Conservation (phyloP, 2,888 invertebrate genomes). For the Hetaerina titia region DNA sequence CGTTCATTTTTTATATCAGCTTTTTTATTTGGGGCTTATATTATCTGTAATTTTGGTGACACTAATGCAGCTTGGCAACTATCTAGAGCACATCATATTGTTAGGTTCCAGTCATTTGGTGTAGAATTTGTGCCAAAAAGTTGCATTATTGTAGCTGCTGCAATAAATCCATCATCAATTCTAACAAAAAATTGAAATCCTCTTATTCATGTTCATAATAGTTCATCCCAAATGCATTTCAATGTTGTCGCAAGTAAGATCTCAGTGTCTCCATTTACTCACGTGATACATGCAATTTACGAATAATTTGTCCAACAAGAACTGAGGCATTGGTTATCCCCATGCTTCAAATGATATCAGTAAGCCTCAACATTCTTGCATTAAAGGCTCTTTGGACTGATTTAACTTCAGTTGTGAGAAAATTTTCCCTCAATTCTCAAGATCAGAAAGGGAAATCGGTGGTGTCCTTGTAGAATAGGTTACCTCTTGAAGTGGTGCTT, state of each 20-base stretch:
- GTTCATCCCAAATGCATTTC: slow-evolving; percentile 65
- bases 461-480: slow-evolving; percentile 67
- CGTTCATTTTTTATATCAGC: slow-evolving; percentile 55
- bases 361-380: slow-evolving; percentile 61
- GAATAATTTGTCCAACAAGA: slow-evolving; percentile 20
- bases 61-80: slow-evolving; percentile 56
- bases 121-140: not conserved
- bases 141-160: slow-evolving; percentile 42
- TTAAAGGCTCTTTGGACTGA: slow-evolving; percentile 62
- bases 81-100: slow-evolving; percentile 40
- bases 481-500: slow-evolving; percentile 67
- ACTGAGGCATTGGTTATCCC: slow-evolving; percentile 55
- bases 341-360: slow-evolving; percentile 56
- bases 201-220: slow-evolving; percentile 40
- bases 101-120: slow-evolving; percentile 55
- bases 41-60: slow-evolving; percentile 54
- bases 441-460: slow-evolving; percentile 61
- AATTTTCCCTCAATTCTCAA: slow-evolving; percentile 42
- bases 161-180: slow-evolving; percentile 63
- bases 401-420: slow-evolving; percentile 57
- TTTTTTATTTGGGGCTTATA: slow-evolving; percentile 62
- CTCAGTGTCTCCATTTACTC: slow-evolving; percentile 67
- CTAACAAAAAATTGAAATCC: slow-evolving; percentile 37
- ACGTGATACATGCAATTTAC: slow-evolving; percentile 61
- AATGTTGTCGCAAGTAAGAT: slow-evolving; percentile 56